phyloP scores from a whole-genome alignment of 2,113 vertebrate genomes.

The Calyptommatus sinebrachiatus region DNA sequence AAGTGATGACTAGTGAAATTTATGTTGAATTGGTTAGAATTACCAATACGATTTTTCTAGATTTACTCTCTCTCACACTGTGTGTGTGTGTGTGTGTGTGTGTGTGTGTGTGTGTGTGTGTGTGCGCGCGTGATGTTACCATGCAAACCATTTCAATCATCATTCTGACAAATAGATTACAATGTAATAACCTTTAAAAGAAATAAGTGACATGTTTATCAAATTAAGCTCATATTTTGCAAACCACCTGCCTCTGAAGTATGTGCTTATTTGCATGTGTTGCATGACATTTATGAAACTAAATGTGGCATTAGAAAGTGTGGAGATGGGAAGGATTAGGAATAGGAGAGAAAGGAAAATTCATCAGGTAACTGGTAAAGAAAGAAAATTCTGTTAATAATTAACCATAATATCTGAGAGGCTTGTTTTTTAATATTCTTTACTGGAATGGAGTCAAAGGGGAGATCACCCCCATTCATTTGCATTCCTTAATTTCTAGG shows the following conservation, averaged over 20 bases:
- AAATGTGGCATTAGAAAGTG: not conserved
- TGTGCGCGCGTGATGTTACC: not conserved
- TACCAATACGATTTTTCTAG: not conserved
- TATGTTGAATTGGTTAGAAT: not conserved
- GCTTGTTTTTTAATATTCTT: not conserved
- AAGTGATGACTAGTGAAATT: not conserved
- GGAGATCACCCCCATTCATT: no score
- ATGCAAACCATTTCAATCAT: slow-evolving; percentile 8
- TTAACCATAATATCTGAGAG: not conserved
- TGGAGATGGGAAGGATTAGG: no score
- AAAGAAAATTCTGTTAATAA: not conserved
- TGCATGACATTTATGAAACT: slow-evolving; percentile 1
- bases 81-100: no score
- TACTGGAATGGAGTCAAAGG: no score
- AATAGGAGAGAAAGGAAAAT: not conserved
- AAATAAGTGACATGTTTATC: not conserved
- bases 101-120: no score
- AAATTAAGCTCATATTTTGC: slow-evolving; percentile 2
- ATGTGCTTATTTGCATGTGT: not conserved
- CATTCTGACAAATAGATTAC: slow-evolving; percentile 10
- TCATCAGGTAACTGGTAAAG: not conserved
- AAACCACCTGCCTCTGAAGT: not conserved
- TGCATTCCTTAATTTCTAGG: no score
- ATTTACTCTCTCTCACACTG: not conserved
- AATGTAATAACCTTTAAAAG: not conserved